Percentiles rank a stretch among this genome's conserved stretches.
These are phyloP conservation scores for Lepidochrysops patricia DNA, from an alignment of 2,888 invertebrate species.

Conservation along the genomic window DNA sequence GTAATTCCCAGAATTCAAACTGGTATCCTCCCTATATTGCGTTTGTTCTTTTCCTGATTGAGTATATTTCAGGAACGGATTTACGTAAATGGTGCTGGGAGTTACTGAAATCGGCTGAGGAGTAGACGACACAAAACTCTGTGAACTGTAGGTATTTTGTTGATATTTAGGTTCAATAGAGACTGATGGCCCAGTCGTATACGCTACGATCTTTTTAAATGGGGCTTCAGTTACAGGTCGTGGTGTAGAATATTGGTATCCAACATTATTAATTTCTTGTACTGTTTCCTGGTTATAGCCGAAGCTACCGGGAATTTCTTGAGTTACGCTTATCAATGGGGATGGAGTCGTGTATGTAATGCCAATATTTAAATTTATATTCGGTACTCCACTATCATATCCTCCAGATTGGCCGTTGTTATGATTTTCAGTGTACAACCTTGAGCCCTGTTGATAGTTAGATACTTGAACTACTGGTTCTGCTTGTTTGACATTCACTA, in stretches of 20 bases:
- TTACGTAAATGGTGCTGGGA: conserved; percentile 27
- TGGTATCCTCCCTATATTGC: conserved; percentile 43
- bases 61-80: conserved; percentile 30
- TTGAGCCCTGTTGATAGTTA: conserved; percentile 43
- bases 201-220: conserved; percentile 56
- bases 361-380: conserved; percentile 53
- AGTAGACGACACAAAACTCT: conserved; percentile 33
- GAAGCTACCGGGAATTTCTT: conserved; percentile 50
- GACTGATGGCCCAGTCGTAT: conserved; percentile 50
- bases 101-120: conserved; percentile 23
- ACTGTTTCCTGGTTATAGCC: conserved; percentile 49
- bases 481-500: conserved; percentile 41
- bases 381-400: conserved; percentile 45
- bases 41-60: conserved; percentile 47
- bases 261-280: conserved; percentile 43
- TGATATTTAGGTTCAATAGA: conserved; percentile 19
- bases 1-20: conserved; percentile 34
- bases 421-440: conserved; percentile 15
- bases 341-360: conserved; percentile 46
- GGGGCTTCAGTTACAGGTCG: conserved; percentile 53
- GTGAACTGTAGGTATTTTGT: conserved; percentile 45
- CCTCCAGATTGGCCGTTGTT: conserved; percentile 24
- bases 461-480: conserved; percentile 43
- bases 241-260: conserved; percentile 47
- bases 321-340: conserved; percentile 47